A percentile compares a stretch with the other conserved stretches of the same genome.
These are phyloP conservation scores for Gallirallus australis DNA, from an alignment of 2,797 vertebrate species.

Conservation along the genomic window DNA sequence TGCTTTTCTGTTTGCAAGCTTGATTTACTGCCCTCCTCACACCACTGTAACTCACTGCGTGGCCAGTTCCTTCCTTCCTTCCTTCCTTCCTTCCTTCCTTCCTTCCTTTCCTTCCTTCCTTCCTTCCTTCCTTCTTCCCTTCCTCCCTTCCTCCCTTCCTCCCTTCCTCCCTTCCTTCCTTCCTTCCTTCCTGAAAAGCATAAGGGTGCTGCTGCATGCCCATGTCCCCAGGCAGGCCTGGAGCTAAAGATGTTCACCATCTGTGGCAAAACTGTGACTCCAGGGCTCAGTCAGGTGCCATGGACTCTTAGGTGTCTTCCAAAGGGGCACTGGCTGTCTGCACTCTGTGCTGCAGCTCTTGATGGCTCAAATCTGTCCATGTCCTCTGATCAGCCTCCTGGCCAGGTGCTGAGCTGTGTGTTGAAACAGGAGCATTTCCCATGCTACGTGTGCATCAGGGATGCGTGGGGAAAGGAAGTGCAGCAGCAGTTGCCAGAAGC, in stretches of 20 bases:
- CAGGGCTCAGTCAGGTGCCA: background rate
- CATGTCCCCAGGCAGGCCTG: background rate
- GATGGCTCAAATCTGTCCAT: background rate
- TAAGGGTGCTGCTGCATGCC: fast-evolving
- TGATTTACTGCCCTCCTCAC: conserved; percentile 3
- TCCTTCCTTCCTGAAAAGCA: background rate
- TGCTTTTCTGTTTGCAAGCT: background rate
- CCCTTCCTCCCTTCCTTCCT: too few relatives aligned
- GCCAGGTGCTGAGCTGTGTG: background rate
- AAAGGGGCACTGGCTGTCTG: fast-evolving
- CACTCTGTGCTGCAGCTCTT: background rate
- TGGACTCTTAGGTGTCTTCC: fast-evolving
- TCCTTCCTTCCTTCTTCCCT: too few relatives aligned
- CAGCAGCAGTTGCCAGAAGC: conserved; percentile 19
- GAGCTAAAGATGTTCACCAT: background rate
- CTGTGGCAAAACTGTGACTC: fast-evolving
- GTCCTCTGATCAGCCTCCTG: fast-evolving
- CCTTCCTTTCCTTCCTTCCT: too few relatives aligned
- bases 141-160: too few relatives aligned
- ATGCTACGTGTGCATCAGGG: background rate
- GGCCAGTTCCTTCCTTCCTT: background rate
- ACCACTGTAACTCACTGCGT: background rate
- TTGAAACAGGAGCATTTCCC: conserved; percentile 23
- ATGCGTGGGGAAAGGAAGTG: background rate
- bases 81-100: too few relatives aligned